Conservation (phyloP, 2,888 invertebrate species). For the Drosophila affinis region DNA sequence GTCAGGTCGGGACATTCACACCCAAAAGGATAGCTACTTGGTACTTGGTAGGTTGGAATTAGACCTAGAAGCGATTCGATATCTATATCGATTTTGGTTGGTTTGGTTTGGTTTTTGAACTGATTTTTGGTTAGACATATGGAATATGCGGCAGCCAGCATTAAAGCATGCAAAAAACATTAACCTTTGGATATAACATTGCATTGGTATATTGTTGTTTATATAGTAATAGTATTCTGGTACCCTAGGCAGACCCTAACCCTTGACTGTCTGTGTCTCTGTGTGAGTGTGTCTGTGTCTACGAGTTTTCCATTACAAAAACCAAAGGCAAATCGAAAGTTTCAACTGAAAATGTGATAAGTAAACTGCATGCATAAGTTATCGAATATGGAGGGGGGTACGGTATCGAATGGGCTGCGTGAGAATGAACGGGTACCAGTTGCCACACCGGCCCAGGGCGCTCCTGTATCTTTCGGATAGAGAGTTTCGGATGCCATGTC, state of each 20-base stretch:
- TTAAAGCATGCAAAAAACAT: slow-evolving; percentile 81
- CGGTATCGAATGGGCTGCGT: slow-evolving; percentile 38
- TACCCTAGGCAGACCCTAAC: slow-evolving; percentile 18
- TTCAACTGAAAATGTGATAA: slow-evolving; percentile 43
- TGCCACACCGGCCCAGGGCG: slow-evolving; percentile 19
- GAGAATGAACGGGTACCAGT: slow-evolving; percentile 29
- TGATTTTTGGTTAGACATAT: slow-evolving; percentile 52
- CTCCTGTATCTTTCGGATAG: slow-evolving; percentile 17
- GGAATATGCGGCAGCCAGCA: slow-evolving; percentile 82
- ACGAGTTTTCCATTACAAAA: slow-evolving; percentile 51
- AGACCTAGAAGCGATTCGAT: slow-evolving; percentile 57
- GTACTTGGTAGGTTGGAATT: slow-evolving; percentile 17
- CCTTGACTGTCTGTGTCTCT: slow-evolving; percentile 31
- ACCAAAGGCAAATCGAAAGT: slow-evolving; percentile 50
- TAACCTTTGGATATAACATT: slow-evolving; percentile 19
- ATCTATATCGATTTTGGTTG: not conserved
- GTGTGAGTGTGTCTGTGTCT: slow-evolving; percentile 43
- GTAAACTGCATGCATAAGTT: slow-evolving; percentile 63
- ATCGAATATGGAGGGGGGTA: slow-evolving; percentile 26
- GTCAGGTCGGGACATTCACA: slow-evolving; percentile 58
- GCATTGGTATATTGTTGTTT: slow-evolving; percentile 8
- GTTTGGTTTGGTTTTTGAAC: slow-evolving; percentile 38
- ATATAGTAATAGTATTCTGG: slow-evolving; percentile 5
- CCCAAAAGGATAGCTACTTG: slow-evolving; percentile 36
- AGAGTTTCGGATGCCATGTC: slow-evolving; percentile 17